phyloP scores from a whole-genome alignment of 2,113 vertebrate genomes.

The Artemisiospiza belli region DNA sequence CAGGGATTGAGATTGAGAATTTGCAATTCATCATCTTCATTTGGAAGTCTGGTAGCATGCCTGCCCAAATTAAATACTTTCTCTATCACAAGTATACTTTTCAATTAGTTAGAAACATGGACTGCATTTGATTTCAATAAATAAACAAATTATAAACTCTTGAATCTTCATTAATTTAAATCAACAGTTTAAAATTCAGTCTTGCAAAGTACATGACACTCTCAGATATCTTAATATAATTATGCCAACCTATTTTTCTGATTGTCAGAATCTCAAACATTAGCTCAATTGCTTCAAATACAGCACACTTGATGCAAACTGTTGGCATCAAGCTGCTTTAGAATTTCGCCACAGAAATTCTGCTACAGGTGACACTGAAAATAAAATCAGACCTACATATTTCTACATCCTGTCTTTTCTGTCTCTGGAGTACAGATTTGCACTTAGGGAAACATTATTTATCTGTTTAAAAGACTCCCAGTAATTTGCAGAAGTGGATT shows the following conservation, averaged over 20 bases:
- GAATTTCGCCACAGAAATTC: not conserved
- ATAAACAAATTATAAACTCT: slow-evolving; percentile 62
- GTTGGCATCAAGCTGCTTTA: not conserved
- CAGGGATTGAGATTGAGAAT: slow-evolving; percentile 75
- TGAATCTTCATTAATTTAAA: slow-evolving; percentile 65
- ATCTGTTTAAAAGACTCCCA: not conserved
- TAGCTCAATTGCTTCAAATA: slow-evolving; percentile 28
- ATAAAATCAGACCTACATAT: not conserved
- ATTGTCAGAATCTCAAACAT: slow-evolving; percentile 33
- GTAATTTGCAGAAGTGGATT: not conserved
- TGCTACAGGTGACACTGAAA: not conserved
- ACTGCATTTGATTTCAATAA: slow-evolving; percentile 66
- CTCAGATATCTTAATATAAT: slow-evolving; percentile 65
- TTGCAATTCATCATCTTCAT: slow-evolving; percentile 79
- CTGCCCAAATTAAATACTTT: slow-evolving; percentile 73
- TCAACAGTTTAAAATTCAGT: slow-evolving; percentile 64
- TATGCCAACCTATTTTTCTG: slow-evolving; percentile 26
- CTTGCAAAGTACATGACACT: slow-evolving; percentile 48
- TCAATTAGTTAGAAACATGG: slow-evolving; percentile 66
- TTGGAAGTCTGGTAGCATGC: slow-evolving; percentile 71
- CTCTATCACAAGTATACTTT: slow-evolving; percentile 68
- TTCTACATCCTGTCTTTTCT: not conserved
- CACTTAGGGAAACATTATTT: not conserved
- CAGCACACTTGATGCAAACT: not conserved
- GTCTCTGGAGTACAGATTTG: not conserved